Evolutionary conservation across 2,888 invertebrate species (phyloP), one percentile per base, ranked within the genome.

Genomic region (Petrophora chlorosata): DNA sequence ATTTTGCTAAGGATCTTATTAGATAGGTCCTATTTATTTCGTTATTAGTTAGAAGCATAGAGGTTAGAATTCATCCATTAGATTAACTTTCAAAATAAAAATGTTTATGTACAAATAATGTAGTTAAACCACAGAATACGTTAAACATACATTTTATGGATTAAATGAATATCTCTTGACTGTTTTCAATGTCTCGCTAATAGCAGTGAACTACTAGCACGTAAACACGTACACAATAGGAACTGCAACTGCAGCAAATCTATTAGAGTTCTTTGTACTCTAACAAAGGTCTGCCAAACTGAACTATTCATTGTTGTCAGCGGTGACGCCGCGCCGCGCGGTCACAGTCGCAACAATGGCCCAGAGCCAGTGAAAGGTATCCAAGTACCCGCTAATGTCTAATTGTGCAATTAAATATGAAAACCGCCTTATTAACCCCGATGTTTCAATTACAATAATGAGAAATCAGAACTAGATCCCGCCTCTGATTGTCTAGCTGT

Each of bases 371-470:
- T 78, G 82, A 83, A 82, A 82, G 81, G 81, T 70, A 76, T 70
- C 65, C 46, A 57, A 25, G 10, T 10, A 7, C n/a, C 5, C 25
- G 5, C 63, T 73, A 76, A 77, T 69, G 70, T 70, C 60, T 59
- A 59, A 75, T 76, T 77, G 78, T 75, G 71, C 70, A 76, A 79
- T 82, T 82, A 78, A 65, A 76, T 75, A 77, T 77, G 76, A 79
- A 81, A 77, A 76, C 66, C 59, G 67, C 45, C 72, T 75, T 76
- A 76, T 74, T 80, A 80, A 76, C 77, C 79, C 65, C 73, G 67
- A 74, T 79, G 71, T 67, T 71, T 70, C 70, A 73, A 76, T 76
- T 76, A 74, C 67, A 70, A 64, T 71, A 74, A 72, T 79, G 77
- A 65, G 73, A 77, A 78, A 71, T 73, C 69, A 64, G 66, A 67